phyloP scores from a whole-genome alignment of 2,113 vertebrate species.

The Sula dactylatra region DNA sequence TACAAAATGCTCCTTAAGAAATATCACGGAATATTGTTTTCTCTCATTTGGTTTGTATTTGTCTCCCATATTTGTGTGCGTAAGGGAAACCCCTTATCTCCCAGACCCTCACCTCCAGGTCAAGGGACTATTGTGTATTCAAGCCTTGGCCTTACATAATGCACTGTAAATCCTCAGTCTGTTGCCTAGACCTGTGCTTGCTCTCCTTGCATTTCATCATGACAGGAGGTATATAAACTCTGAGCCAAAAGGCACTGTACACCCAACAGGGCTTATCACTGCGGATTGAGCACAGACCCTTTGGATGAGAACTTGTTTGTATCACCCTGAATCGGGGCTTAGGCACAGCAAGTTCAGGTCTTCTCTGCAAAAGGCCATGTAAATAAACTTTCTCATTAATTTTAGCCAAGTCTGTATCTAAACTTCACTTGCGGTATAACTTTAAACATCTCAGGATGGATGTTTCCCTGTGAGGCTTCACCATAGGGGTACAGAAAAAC shows the following conservation, averaged over 20 bases:
- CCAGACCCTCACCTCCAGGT: not conserved
- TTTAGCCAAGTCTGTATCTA: not conserved
- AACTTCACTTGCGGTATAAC: not conserved
- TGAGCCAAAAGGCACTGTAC: not conserved
- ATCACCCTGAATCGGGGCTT: not conserved
- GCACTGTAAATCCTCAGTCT: not conserved
- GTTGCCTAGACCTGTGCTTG: not conserved
- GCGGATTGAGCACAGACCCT: not conserved
- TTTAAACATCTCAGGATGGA: not conserved
- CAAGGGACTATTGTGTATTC: not conserved
- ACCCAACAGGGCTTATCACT: not conserved
- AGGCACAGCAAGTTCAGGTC: not conserved
- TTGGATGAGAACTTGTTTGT: not conserved
- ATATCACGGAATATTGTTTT: not conserved
- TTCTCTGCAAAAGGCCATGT: not conserved
- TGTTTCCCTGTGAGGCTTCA: not conserved
- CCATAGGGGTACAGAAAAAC: not conserved
- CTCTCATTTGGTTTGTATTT: not conserved
- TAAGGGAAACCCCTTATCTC: not conserved
- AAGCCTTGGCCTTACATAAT: not conserved
- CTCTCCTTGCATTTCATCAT: not conserved
- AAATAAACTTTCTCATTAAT: not conserved
- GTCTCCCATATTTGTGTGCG: not conserved
- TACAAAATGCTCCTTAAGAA: not conserved
- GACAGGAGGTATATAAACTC: not conserved